Evolutionary conservation across 1,140 invertebrate species (phyloP).

Genomic region (Paracyclopina nana): DNA sequence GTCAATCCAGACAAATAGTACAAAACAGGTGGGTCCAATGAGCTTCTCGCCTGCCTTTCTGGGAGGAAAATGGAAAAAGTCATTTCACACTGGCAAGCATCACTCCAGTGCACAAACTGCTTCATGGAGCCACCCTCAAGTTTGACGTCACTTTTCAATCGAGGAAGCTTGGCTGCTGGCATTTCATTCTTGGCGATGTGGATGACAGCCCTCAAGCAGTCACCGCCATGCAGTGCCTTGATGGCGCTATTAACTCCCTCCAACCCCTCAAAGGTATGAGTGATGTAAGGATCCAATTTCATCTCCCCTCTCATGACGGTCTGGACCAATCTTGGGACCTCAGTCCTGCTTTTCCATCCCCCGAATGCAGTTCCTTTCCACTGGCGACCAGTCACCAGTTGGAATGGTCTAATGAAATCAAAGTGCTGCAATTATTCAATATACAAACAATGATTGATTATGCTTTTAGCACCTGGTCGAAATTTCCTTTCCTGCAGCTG

Average conservation of each 20-base stretch:
- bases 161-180: not conserved
- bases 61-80: constrained; percentile 4
- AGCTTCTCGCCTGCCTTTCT: no score
- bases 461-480: no score
- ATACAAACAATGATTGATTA: no score
- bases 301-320: constrained; percentile 67
- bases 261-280: constrained; percentile 41
- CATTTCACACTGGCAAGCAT: not conserved
- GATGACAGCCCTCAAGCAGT: constrained; percentile 22
- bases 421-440: no score
- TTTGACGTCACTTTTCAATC: constrained; percentile 5
- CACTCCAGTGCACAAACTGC: constrained; percentile 3
- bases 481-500: constrained; percentile 76
- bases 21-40: no score
- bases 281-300: constrained; percentile 83
- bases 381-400: constrained; percentile 51
- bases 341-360: constrained; percentile 75
- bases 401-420: no score
- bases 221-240: constrained; percentile 22
- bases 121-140: constrained; percentile 9
- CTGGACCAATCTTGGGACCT: constrained; percentile 78
- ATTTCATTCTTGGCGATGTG: constrained; percentile 12
- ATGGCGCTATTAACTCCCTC: constrained; percentile 9
- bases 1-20: constrained; percentile 42
- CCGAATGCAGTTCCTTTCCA: constrained; percentile 38